A percentile compares a stretch with the other conserved stretches of the same genome.
Conservation (phyloP, 1,140 invertebrate genomes). For the Monomorium pharaonis region DNA sequence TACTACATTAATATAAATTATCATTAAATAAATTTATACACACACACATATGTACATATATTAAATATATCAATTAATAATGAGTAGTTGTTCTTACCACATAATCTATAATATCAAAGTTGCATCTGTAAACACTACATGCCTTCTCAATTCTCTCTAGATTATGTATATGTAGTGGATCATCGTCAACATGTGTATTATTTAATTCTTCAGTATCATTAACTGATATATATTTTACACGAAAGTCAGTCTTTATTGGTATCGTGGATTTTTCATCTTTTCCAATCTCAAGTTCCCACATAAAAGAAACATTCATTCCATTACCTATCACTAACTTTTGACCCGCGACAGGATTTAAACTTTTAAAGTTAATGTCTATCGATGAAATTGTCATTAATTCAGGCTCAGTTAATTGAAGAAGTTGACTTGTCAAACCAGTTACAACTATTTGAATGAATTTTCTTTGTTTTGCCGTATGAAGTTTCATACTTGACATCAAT, state of each 20-base stretch:
- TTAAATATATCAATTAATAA: slow-evolving; percentile 39
- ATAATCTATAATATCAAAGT: slow-evolving; percentile 88
- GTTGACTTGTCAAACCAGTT: slow-evolving; percentile 88
- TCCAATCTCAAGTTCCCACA: slow-evolving; percentile 92
- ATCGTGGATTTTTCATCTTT: slow-evolving; percentile 85
- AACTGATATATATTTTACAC: slow-evolving; percentile 87
- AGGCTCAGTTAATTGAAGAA: slow-evolving; percentile 86
- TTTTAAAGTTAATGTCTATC: slow-evolving; percentile 86
- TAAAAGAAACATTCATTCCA: slow-evolving; percentile 91
- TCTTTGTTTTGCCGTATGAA: slow-evolving; percentile 92
- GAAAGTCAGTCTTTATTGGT: slow-evolving; percentile 90
- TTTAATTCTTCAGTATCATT: slow-evolving; percentile 83
- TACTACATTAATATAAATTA: slow-evolving; percentile 25
- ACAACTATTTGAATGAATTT: slow-evolving; percentile 93
- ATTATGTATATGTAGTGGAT: slow-evolving; percentile 83
- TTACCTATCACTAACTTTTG: slow-evolving; percentile 87
- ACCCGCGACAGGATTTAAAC: slow-evolving; percentile 87
- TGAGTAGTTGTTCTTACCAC: slow-evolving; percentile 84
- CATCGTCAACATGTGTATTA: slow-evolving; percentile 73
- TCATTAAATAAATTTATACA: not conserved
- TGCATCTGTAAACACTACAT: slow-evolving; percentile 84
- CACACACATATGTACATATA: not conserved
- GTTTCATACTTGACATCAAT: slow-evolving; percentile 90
- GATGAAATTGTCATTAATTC: slow-evolving; percentile 86
- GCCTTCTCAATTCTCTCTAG: slow-evolving; percentile 80